Base-by-base conservation (phyloP, 2,888 invertebrate genomes). In the Adineta ricciae region DNA sequence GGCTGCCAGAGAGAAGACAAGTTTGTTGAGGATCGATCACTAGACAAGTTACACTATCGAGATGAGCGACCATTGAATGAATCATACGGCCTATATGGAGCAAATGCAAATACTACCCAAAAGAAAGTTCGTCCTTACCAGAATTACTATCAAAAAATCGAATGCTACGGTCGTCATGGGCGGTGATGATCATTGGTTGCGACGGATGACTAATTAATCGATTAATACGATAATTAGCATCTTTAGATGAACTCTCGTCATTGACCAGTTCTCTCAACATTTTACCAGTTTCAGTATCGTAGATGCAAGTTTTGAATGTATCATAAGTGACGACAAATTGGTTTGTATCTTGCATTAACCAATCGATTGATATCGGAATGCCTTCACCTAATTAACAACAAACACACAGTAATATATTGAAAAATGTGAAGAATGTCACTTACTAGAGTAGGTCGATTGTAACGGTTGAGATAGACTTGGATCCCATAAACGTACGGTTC, bases 21-120 rank as follows among this genome's bases (percentile, higher is more conserved):
- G 99, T 93, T 86, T 98, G 98, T 92, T 97, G 96, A 87, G 97
- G 96, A 93, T 99, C 99, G 87, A 98, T 95, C 88, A 98, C 97
- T 89, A 99, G 93, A 90, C 96, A 95, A 88, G 99, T 98, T 87
- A 99, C 97, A 85, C 97, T 96, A 92, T 99, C 98, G 90, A 99
- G 93, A 92, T 99, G 99, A 87, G 99, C 98, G 88, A 98, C 97
- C 96, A 99, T 97, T 87, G 96, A 94, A 92, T 97, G 96, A 88
- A 97, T 94, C 92, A 96, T 93, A 91, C 95, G 94, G 52, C 97
- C 98, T 88, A 94, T 93, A 46, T 46, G 5, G 90, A 88, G 50
- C 85, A 32, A 86, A 73, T 1, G 16, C 27, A 11, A 32, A n/a
- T n/a, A n/a, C n/a, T n/a, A n/a, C n/a, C n/a, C n/a, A n/a, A n/a